phyloP scores from a whole-genome alignment of 2,888 invertebrate species.

The Atethmia centrago region DNA sequence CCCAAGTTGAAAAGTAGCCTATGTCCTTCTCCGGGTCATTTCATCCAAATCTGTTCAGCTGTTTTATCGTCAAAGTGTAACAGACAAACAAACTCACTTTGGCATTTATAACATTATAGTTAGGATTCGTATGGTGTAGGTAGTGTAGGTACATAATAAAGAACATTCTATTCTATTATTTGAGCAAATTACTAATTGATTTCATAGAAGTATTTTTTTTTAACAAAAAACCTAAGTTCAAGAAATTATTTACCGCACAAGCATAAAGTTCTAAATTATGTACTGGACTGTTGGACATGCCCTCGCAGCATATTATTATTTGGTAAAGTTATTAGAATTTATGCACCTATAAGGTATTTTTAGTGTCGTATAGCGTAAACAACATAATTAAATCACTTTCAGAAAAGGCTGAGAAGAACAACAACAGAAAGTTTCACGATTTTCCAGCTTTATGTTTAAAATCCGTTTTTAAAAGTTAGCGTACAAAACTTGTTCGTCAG shows the following conservation, averaged over 20 bases:
- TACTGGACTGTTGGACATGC: background rate
- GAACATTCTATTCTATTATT: no score
- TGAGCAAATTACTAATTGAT: background rate
- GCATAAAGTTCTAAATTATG: background rate
- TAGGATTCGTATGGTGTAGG: no score
- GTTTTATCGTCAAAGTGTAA: no score
- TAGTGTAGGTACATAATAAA: no score
- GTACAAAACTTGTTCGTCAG: conserved; percentile 37
- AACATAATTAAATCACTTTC: conserved; percentile 4
- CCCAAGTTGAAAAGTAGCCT: no score
- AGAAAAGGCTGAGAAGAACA: conserved; percentile 10
- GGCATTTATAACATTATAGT: no score
- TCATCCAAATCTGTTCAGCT: no score
- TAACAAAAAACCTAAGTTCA: background rate
- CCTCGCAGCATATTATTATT: background rate
- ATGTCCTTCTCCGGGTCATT: no score
- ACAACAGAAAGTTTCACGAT: conserved; percentile 18
- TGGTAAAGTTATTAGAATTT: background rate
- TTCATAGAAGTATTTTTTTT: background rate
- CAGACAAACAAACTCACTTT: no score
- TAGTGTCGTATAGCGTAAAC: background rate
- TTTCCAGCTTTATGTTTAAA: conserved; percentile 38
- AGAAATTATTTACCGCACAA: no score
- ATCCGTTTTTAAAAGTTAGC: conserved; percentile 43
- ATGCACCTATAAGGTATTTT: background rate